phyloP scores from a whole-genome alignment of 2,113 vertebrate genomes.

The Hylia prasina region DNA sequence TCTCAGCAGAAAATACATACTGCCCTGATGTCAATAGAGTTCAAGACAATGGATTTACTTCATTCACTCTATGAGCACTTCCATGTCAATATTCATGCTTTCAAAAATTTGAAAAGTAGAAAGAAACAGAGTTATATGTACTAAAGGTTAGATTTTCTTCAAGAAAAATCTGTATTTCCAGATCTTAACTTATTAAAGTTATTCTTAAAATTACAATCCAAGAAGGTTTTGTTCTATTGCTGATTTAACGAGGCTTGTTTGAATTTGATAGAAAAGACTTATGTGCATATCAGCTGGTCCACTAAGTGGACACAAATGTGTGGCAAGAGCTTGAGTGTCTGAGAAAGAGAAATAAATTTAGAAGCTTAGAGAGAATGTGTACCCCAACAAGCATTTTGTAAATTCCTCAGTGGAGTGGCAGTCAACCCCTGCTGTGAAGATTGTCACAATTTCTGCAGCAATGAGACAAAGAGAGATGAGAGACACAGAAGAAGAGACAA shows the following conservation, averaged over 20 bases:
- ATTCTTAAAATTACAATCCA: not conserved
- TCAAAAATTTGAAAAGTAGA: not conserved
- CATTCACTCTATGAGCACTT: not conserved
- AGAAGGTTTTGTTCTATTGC: not conserved
- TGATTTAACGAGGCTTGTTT: not conserved
- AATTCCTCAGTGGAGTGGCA: not conserved
- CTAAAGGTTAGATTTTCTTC: not conserved
- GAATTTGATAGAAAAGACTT: not conserved
- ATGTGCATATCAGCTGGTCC: accelerated
- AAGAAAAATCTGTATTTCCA: not conserved
- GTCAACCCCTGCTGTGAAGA: not conserved
- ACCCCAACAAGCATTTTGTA: not conserved
- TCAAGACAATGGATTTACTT: not conserved
- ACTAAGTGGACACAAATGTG: not conserved
- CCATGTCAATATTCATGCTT: not conserved
- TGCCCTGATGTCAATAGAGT: not conserved
- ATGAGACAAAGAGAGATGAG: not conserved
- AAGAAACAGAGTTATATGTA: not conserved
- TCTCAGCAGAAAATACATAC: not conserved
- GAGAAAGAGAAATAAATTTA: not conserved
- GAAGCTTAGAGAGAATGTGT: not conserved
- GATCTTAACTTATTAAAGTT: not conserved
- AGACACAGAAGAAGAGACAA: not conserved
- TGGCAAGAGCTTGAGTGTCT: not conserved
- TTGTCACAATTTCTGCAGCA: not conserved